Percentiles rank a stretch among this genome's conserved stretches.
These are phyloP conservation scores for Arothron firmamentum DNA, from an alignment of 2,113 vertebrate species.

Conservation along the genomic window DNA sequence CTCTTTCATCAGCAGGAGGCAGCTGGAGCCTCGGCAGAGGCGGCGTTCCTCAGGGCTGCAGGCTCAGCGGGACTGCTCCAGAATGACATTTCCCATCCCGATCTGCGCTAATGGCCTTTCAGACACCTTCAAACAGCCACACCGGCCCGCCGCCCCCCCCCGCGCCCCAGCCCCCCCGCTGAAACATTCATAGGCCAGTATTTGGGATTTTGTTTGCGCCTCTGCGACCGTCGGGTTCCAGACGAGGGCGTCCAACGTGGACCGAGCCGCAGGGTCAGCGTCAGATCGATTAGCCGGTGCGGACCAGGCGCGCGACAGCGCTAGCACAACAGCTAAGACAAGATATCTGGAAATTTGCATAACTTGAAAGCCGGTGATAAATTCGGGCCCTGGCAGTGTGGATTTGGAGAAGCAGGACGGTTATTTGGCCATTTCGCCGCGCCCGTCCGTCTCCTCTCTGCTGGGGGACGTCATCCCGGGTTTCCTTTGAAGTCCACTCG, in stretches of 20 bases:
- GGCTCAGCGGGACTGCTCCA: conserved; percentile 73
- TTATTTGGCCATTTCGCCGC: conserved; percentile 51
- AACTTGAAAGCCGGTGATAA: conserved; percentile 1
- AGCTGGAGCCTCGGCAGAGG: conserved; percentile 72
- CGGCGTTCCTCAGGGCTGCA: conserved; percentile 56
- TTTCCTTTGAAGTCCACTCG: conserved; percentile 66
- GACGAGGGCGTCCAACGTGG: no score
- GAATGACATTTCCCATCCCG: conserved; percentile 82
- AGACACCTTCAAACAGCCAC: conserved; percentile 75
- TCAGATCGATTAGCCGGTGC: conserved; percentile 42
- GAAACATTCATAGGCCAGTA: conserved; percentile 64
- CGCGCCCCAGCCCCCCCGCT: no score
- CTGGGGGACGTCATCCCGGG: conserved; percentile 48
- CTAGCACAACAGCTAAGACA: conserved; percentile 27
- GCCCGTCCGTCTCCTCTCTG: conserved; percentile 24
- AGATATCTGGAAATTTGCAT: conserved; percentile 39
- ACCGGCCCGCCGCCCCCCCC: no score
- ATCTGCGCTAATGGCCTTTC: conserved; percentile 81
- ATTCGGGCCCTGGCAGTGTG: conserved; percentile 47
- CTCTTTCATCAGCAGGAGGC: conserved; percentile 73
- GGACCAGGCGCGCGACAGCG: conserved; percentile 23
- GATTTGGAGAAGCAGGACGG: conserved; percentile 61
- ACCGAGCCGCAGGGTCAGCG: conserved; percentile 13
- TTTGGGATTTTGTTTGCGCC: conserved; percentile 58
- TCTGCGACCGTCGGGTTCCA: neutral